Percentiles rank a stretch among this genome's conserved stretches.
phyloP scores from a whole-genome alignment of 2,888 invertebrate species.

The Oxytorus armatus region DNA sequence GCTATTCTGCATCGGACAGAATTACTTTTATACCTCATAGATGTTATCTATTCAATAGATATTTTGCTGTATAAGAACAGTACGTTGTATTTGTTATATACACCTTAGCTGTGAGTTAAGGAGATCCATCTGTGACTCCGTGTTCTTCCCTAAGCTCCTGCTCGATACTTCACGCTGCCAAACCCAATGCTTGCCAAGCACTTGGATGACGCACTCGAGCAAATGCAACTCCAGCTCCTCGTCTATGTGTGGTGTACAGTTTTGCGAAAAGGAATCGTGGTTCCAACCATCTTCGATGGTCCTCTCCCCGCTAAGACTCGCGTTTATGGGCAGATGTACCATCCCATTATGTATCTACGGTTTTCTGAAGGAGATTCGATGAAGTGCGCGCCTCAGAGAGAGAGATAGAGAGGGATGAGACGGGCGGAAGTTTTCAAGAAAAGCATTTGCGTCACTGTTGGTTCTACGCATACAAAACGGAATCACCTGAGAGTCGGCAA shows the following conservation, averaged over 20 bases:
- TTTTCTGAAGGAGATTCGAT: constrained; percentile 63
- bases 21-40: background rate
- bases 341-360: constrained; percentile 43
- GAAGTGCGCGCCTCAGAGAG: no score
- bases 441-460: constrained; percentile 41
- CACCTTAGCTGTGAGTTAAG: constrained; percentile 26
- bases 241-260: constrained; percentile 39
- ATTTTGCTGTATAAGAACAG: background rate
- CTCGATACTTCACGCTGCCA: constrained; percentile 50
- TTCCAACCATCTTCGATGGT: constrained; percentile 30
- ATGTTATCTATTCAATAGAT: constrained; percentile 2
- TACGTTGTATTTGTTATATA: background rate
- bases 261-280: constrained; percentile 66
- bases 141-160: constrained; percentile 44
- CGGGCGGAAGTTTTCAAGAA: constrained; percentile 11
- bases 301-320: constrained; percentile 59
- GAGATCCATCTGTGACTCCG: constrained; percentile 43
- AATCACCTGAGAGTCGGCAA: background rate
- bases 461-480: background rate
- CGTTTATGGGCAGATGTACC: constrained; percentile 51
- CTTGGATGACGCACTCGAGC: constrained; percentile 75
- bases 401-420: no score
- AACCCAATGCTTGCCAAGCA: constrained; percentile 74
- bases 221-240: constrained; percentile 70
- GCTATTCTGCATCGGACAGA: background rate